Conservation (phyloP, 2,113 vertebrate genomes). For the Ctenomys sociabilis region DNA sequence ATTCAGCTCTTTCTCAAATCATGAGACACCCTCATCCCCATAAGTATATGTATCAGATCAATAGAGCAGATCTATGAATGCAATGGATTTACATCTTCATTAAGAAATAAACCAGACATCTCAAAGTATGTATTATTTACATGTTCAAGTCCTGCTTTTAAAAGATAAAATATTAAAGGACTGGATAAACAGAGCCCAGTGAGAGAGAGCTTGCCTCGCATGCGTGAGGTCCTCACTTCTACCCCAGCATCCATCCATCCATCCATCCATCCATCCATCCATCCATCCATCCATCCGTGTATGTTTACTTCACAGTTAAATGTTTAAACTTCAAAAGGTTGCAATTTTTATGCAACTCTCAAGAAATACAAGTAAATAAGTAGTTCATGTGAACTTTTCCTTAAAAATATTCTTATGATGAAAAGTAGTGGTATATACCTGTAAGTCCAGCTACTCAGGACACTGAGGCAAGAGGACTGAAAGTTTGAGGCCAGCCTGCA, state of each 20-base stretch:
- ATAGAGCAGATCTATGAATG: not conserved
- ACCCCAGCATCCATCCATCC: not conserved
- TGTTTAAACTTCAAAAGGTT: not conserved
- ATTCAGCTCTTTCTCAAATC: not conserved
- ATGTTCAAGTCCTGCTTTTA: not conserved
- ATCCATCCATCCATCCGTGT: too few species aligned
- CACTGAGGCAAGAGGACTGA: not conserved
- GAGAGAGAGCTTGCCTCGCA: not conserved
- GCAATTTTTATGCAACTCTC: not conserved
- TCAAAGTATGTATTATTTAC: not conserved
- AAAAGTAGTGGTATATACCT: not conserved
- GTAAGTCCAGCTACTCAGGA: not conserved
- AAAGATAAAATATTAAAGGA: not conserved
- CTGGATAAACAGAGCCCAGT: not conserved
- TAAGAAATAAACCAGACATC: not conserved
- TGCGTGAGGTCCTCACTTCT: not conserved
- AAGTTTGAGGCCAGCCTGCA: not conserved
- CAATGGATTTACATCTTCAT: not conserved
- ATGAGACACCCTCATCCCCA: not conserved
- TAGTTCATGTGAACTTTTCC: not conserved
- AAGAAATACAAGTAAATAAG: constrained; percentile 6
- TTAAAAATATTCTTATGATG: not conserved
- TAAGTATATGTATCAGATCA: not conserved
- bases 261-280: too few species aligned
- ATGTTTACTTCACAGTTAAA: not conserved